These are phyloP conservation scores for Toxonevra muliebris DNA, from an alignment of 2,888 invertebrate species.

Conservation along the genomic window DNA sequence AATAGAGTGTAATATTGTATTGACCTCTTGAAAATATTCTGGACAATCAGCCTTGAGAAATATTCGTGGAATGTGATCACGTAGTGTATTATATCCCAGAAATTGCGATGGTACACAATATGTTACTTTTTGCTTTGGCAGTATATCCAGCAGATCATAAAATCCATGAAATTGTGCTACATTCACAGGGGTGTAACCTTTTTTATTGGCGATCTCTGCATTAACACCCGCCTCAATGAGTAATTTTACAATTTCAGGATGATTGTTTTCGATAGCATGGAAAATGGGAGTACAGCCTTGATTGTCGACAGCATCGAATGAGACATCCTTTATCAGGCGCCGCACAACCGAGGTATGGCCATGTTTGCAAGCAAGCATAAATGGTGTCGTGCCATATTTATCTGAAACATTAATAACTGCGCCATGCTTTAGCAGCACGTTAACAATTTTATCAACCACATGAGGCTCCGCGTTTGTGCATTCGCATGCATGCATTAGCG, in stretches of 20 bases:
- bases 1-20: constrained; percentile 52
- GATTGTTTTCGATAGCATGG: constrained; percentile 62
- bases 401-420: constrained; percentile 59
- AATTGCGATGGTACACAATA: constrained; percentile 57
- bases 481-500: constrained; percentile 58
- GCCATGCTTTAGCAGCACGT: constrained; percentile 50
- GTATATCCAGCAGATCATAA: constrained; percentile 55
- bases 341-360: constrained; percentile 54
- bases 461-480: constrained; percentile 42
- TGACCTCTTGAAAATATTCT: constrained; percentile 63
- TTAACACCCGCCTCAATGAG: constrained; percentile 57
- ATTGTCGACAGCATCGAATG: constrained; percentile 59
- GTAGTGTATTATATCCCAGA: constrained; percentile 54
- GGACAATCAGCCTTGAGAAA: constrained; percentile 61
- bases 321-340: constrained; percentile 51
- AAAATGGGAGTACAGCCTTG: constrained; percentile 61
- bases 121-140: constrained; percentile 49
- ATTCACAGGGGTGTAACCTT: constrained; percentile 59
- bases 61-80: constrained; percentile 61
- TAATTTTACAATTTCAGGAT: constrained; percentile 54
- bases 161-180: constrained; percentile 61
- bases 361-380: constrained; percentile 60
- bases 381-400: constrained; percentile 60
- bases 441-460: constrained; percentile 49
- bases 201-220: constrained; percentile 51